Percentiles rank a stretch among this genome's conserved stretches.
phyloP scores from a whole-genome alignment of 2,888 invertebrate species.

The Thecophora atra region DNA sequence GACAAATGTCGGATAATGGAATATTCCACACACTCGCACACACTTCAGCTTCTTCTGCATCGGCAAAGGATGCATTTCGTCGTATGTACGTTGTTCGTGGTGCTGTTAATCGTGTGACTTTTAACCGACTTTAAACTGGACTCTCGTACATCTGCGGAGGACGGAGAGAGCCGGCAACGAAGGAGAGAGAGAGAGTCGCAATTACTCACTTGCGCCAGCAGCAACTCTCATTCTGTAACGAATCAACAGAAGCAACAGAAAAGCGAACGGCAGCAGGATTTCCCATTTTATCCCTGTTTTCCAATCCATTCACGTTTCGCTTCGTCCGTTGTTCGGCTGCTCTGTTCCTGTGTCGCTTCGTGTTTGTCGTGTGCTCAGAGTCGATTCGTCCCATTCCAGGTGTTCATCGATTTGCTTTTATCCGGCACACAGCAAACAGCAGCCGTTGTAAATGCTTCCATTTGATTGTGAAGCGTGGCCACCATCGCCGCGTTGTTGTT shows the following conservation, averaged over 20 bases:
- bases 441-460: slow-evolving; percentile 40
- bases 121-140: slow-evolving; percentile 19
- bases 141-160: neutral
- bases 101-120: slow-evolving; percentile 29
- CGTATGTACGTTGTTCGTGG: neutral
- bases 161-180: neutral
- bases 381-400: slow-evolving; percentile 60
- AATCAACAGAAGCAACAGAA: slow-evolving; percentile 13
- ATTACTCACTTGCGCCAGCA: neutral
- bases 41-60: neutral
- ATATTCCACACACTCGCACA: neutral
- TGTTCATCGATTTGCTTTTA: slow-evolving; percentile 54
- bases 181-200: neutral
- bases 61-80: neutral
- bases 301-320: slow-evolving; percentile 48
- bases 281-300: slow-evolving; percentile 39
- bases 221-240: neutral
- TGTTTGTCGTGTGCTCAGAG: slow-evolving; percentile 15
- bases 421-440: slow-evolving; percentile 54
- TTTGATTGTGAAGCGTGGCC: slow-evolving; percentile 16
- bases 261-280: slow-evolving; percentile 1
- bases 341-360: neutral
- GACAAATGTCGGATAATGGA: neutral
- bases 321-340: neutral
- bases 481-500: neutral